These are phyloP conservation scores for Tipula lateralis DNA, from an alignment of 2,888 invertebrate genomes.

Conservation along the genomic window DNA sequence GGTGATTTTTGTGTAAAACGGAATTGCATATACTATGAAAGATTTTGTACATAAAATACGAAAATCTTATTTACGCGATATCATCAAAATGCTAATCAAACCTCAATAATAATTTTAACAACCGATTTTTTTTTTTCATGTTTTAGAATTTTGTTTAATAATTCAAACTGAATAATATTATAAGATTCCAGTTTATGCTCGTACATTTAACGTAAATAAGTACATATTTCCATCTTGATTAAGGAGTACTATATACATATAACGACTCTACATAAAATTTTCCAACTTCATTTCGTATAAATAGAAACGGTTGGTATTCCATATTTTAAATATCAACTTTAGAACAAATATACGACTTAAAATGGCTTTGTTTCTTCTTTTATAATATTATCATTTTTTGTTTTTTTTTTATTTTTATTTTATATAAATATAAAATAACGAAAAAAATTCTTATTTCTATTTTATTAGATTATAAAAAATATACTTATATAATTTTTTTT, in stretches of 20 bases:
- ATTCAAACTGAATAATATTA: neutral
- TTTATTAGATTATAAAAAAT: constrained; percentile 19
- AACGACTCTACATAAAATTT: neutral
- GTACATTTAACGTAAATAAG: neutral
- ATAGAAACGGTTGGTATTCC: constrained; percentile 19
- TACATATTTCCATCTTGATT: neutral
- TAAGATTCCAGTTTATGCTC: neutral
- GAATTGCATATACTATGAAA: too few species aligned
- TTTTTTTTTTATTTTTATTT: neutral
- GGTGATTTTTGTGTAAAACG: too few species aligned
- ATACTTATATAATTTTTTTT: neutral
- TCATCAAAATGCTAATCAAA: neutral
- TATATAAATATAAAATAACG: neutral
- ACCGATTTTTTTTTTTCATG: neutral
- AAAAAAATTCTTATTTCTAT: constrained; percentile 7
- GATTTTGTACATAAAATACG: too few species aligned
- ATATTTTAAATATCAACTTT: constrained; percentile 24
- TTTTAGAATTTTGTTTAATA: neutral
- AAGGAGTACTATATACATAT: neutral
- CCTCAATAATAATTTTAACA: neutral
- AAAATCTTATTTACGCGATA: neutral
- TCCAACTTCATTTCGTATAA: neutral
- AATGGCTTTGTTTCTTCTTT: constrained; percentile 24
- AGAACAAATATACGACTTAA: constrained; percentile 24
- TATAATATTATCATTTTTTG: neutral